Conservation (phyloP, 1,140 invertebrate genomes). For the Drosophila equinoxialis region DNA sequence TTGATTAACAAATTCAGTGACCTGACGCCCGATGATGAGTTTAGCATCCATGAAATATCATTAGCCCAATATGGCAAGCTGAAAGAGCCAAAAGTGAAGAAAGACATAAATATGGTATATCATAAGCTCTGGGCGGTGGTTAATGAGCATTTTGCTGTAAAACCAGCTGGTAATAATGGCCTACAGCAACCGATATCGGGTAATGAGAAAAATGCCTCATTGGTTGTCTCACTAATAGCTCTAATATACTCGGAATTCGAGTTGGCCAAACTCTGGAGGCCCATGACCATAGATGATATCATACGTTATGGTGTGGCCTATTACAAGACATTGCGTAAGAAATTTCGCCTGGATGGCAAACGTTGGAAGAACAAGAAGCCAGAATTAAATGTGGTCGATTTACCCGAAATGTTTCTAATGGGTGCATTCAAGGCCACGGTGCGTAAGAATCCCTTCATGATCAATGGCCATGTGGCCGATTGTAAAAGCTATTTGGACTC, state of each 20-base stretch:
- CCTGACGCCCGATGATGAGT: conserved; percentile 52
- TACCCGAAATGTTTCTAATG: conserved; percentile 77
- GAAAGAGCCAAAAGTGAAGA: conserved; percentile 35
- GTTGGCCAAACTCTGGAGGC: conserved; percentile 59
- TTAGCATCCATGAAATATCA: conserved; percentile 71
- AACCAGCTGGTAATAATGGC: conserved; percentile 61
- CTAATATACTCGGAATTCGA: conserved; percentile 74
- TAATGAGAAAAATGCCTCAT: conserved; percentile 68
- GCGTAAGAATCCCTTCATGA: conserved; percentile 67
- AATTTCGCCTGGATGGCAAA: conserved; percentile 69
- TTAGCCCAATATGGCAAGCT: conserved; percentile 69
- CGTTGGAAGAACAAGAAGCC: conserved; percentile 75
- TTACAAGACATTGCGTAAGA: conserved; percentile 69
- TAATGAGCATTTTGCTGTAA: conserved; percentile 74
- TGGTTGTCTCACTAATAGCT: conserved; percentile 70
- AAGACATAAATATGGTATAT: conserved; percentile 9
- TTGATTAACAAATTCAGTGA: conserved; percentile 68
- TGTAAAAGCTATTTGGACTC: conserved; percentile 73
- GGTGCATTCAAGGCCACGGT: conserved; percentile 75
- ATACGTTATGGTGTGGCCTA: conserved; percentile 70
- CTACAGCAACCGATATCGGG: conserved; percentile 70
- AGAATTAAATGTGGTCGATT: conserved; percentile 71
- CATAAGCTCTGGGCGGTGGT: conserved; percentile 74
- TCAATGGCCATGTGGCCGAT: conserved; percentile 73
- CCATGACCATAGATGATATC: conserved; percentile 68